Percentiles rank a stretch among this genome's conserved stretches.
Evolutionary conservation across 2,113 vertebrate species (phyloP).

Genomic region (Pteropus alecto): DNA sequence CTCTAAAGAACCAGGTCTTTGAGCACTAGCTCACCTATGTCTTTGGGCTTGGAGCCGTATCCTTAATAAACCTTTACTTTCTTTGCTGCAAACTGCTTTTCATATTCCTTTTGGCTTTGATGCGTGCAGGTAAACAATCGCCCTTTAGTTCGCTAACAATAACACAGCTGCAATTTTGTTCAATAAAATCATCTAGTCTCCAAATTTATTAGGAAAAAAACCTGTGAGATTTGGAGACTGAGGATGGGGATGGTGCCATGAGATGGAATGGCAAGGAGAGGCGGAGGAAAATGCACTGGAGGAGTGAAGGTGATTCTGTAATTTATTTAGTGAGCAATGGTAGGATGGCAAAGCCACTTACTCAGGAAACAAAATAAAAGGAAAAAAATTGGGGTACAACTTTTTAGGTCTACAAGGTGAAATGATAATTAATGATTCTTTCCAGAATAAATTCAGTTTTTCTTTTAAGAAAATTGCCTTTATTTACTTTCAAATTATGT

Average conservation of each 20-base stretch:
- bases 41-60: no score
- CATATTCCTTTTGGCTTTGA: no score
- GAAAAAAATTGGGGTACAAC: neutral
- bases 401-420: neutral
- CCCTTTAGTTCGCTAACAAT: no score
- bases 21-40: no score
- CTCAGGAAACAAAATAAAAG: neutral
- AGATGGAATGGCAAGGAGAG: neutral
- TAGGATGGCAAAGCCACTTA: neutral
- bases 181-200: neutral
- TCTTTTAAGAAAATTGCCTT: neutral
- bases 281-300: neutral
- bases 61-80: no score
- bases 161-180: neutral
- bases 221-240: neutral
- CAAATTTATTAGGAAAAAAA: neutral
- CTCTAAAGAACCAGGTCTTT: no score
- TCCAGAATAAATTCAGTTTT: neutral
- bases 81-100: no score
- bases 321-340: neutral
- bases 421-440: neutral
- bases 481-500: neutral
- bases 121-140: no score
- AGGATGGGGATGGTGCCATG: neutral
- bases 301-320: neutral